phyloP scores from a whole-genome alignment of 1,140 invertebrate genomes.

The Drosophila watanabei region DNA sequence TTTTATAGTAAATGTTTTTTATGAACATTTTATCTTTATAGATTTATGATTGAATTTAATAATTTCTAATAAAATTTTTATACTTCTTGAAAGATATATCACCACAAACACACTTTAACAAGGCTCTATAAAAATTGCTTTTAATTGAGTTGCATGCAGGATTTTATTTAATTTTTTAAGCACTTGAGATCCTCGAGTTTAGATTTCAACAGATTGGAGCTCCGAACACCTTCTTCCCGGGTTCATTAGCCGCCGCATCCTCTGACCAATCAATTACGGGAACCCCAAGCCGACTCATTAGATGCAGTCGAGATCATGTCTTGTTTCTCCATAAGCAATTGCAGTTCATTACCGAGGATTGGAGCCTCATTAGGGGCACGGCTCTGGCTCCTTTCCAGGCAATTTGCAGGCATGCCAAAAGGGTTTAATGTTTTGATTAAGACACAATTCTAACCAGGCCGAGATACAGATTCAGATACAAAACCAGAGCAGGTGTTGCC shows the following conservation, averaged over 20 bases:
- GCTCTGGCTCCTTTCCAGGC: constrained; percentile 25
- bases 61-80: background rate
- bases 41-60: background rate
- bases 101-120: background rate
- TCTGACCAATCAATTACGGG: constrained; percentile 54
- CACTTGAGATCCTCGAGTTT: background rate
- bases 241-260: constrained; percentile 31
- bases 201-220: background rate
- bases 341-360: constrained; percentile 46
- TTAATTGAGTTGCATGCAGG: constrained; percentile 9
- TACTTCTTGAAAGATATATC: background rate
- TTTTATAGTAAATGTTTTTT: background rate
- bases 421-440: constrained; percentile 80
- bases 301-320: constrained; percentile 40
- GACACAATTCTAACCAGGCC: constrained; percentile 48
- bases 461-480: constrained; percentile 6
- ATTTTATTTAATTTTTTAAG: constrained; percentile 8
- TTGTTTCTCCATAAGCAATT: constrained; percentile 60
- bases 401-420: constrained; percentile 69
- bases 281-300: constrained; percentile 49
- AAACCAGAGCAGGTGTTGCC: constrained; percentile 52
- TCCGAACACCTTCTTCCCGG: constrained; percentile 17
- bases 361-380: constrained; percentile 46
- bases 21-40: background rate
- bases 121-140: background rate